Evolutionary conservation across 1,140 invertebrate species (phyloP).

Genomic region (Drosophila nasuta): DNA sequence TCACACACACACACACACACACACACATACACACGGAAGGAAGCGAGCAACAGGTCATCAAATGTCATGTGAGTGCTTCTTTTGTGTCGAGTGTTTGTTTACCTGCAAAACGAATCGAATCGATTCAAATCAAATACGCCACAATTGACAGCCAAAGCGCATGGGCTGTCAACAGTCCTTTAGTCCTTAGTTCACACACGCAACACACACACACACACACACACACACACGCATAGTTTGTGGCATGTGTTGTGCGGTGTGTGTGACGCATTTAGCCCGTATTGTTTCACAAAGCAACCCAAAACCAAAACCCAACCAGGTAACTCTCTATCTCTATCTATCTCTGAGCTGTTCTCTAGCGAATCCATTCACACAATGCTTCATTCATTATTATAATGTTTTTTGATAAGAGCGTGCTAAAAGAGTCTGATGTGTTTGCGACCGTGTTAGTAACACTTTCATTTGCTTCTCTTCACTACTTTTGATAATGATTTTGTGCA

Average conservation of each 20-base stretch:
- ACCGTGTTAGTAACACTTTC: neutral
- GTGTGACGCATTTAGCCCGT: slow-evolving; percentile 10
- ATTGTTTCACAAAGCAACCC: slow-evolving; percentile 1
- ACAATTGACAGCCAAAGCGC: slow-evolving; percentile 39
- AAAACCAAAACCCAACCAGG: neutral
- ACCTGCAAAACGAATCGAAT: slow-evolving; percentile 26
- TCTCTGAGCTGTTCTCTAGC: neutral
- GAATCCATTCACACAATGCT: slow-evolving; percentile 7
- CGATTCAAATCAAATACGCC: slow-evolving; percentile 39
- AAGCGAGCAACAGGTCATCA: slow-evolving; percentile 29
- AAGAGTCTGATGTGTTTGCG: neutral
- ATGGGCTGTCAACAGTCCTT: slow-evolving; percentile 30
- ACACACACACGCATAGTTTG: neutral
- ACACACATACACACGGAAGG: neutral
- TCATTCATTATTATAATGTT: slow-evolving; percentile 25
- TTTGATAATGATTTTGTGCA: too few relatives aligned
- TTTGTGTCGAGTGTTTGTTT: slow-evolving; percentile 33
- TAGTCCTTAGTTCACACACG: too few relatives aligned
- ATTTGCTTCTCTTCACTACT: too few relatives aligned
- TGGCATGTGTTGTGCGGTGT: neutral
- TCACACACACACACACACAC: too few relatives aligned
- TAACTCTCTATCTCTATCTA: slow-evolving; percentile 1
- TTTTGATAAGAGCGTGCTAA: neutral
- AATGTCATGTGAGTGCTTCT: slow-evolving; percentile 11
- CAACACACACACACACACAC: neutral